phyloP scores from a whole-genome alignment of 2,888 invertebrate genomes.

The Drosophila diplacantha region DNA sequence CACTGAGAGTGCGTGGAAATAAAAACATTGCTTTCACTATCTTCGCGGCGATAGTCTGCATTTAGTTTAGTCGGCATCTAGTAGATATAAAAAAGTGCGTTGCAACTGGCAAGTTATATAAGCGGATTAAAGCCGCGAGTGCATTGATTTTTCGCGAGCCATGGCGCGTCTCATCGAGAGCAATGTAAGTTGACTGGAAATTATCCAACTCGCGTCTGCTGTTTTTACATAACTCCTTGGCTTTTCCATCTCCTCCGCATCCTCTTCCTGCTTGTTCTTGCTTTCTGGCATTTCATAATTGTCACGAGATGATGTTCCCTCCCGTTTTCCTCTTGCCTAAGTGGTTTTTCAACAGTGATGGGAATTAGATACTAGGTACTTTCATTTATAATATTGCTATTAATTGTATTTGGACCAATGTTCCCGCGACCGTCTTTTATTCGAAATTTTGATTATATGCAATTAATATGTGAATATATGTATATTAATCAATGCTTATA shows the following conservation, averaged over 20 bases:
- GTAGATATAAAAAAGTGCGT: slow-evolving; percentile 29
- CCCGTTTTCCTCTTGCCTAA: slow-evolving; percentile 1
- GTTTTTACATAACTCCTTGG: slow-evolving; percentile 56
- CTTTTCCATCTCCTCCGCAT: slow-evolving; percentile 1
- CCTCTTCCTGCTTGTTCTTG: slow-evolving; percentile 2
- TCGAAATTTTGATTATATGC: too few species aligned
- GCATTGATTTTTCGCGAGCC: slow-evolving; percentile 45
- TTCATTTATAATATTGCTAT: background rate
- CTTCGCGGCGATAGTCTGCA: slow-evolving; percentile 38
- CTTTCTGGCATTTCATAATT: slow-evolving; percentile 39
- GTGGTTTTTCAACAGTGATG: slow-evolving; percentile 20
- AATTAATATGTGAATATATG: too few species aligned
- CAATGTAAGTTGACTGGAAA: slow-evolving; percentile 61
- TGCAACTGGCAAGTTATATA: slow-evolving; percentile 35
- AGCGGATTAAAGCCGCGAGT: slow-evolving; percentile 11
- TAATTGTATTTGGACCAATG: too few species aligned
- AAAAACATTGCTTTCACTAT: slow-evolving; percentile 60
- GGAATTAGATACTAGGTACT: slow-evolving; percentile 3
- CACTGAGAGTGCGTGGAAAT: slow-evolving; percentile 52
- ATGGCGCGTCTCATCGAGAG: slow-evolving; percentile 61
- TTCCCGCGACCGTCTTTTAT: too few species aligned
- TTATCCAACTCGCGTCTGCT: slow-evolving; percentile 25
- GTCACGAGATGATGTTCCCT: slow-evolving; percentile 6
- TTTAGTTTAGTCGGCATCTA: slow-evolving; percentile 52
- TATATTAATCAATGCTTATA: background rate